phyloP scores from a whole-genome alignment of 2,888 invertebrate species.

The Apodemia zela region DNA sequence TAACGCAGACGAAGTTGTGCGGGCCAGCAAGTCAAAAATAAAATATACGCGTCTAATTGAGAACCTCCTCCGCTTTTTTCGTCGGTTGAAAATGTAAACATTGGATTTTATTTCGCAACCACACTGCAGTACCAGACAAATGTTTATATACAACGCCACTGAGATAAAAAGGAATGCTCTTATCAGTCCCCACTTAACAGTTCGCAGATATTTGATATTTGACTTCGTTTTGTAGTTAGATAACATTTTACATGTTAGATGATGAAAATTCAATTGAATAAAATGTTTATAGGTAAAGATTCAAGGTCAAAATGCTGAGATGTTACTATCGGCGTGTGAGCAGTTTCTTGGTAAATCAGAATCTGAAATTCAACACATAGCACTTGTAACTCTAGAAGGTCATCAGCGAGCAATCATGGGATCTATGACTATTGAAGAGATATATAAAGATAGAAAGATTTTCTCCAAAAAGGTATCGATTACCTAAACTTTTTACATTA shows the following conservation, averaged over 20 bases:
- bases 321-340: slow-evolving; percentile 94
- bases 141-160: too few relatives aligned
- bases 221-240: too few relatives aligned
- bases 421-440: slow-evolving; percentile 97
- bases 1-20: too few relatives aligned
- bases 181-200: too few relatives aligned
- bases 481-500: slow-evolving; percentile 3
- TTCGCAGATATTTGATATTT: too few relatives aligned
- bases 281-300: slow-evolving; percentile 83
- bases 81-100: too few relatives aligned
- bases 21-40: too few relatives aligned
- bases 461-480: slow-evolving; percentile 87
- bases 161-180: too few relatives aligned
- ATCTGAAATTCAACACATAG: slow-evolving; percentile 93
- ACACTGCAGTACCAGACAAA: too few relatives aligned
- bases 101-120: too few relatives aligned
- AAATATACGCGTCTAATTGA: too few relatives aligned
- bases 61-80: too few relatives aligned
- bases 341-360: slow-evolving; percentile 95
- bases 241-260: not conserved
- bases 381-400: slow-evolving; percentile 94
- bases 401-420: slow-evolving; percentile 98
- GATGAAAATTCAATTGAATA: not conserved
- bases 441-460: slow-evolving; percentile 97
- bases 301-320: slow-evolving; percentile 93